Evolutionary conservation across 2,888 invertebrate species (phyloP), one percentile per base, ranked within the genome.

Genomic region (Stenurella melanura): DNA sequence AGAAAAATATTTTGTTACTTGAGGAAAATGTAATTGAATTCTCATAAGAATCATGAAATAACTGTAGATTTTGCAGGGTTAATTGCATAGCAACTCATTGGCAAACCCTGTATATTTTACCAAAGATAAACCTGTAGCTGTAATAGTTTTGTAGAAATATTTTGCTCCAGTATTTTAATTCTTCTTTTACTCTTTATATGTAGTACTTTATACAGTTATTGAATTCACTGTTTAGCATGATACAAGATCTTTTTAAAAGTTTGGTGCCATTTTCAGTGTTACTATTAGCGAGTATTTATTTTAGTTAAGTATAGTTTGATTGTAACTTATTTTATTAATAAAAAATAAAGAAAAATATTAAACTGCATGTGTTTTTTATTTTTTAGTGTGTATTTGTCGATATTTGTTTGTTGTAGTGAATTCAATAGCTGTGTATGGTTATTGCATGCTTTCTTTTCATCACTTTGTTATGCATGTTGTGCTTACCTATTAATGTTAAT

Each of bases 401-500:
- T 72, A 67, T 69, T 67, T 69, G 66, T 61, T 76, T 72, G 64
- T 70, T 76, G 57, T 64, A 75, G 83, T 83, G 84, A 85, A 85
- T 85, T 85, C 84, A 85, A 83, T 85, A 83, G 80, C 84, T 84
- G 83, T 83, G 79, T 82, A 76, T 76, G 74, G 75, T 74, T 68
- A 26, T 10, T 78, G 77, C 76, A 73, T 81, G 61, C 26, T 42
- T 12, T 70, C 11, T 60, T 17, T 30, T 34, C 10, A 10, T 34
- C 58, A 26, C 11, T n/a, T n/a, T n/a, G n/a, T 34, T 54, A 21
- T 73, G 73, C 72, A 75, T 69, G 61, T 66, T 54, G 18, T 57
- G n/a, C 6, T 64, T 30, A 64, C 54, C 54, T 54, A 30, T 21
- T 18, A 7, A n/a, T 64, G 26, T 70, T 34, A 34, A 34, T 19